Base-by-base conservation (phyloP, 2,113 vertebrate species). In the Sapayoa aenigma region DNA sequence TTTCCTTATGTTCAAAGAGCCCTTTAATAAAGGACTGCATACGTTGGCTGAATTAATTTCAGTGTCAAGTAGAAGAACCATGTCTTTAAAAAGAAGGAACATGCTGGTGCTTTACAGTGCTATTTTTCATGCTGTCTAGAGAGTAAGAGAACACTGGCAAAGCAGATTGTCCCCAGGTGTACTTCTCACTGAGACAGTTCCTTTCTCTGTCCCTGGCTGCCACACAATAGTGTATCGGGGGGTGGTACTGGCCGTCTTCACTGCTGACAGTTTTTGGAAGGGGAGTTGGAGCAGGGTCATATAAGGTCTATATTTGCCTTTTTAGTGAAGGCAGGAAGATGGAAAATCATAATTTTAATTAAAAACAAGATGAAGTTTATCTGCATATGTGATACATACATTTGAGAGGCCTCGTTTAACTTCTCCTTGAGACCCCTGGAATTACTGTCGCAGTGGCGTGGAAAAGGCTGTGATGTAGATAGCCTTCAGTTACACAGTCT, bases 191-290 rank as follows among this genome's bases (percentile, higher is more conserved):
- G 4, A 27, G 55, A 4, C 4, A 3, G 27, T 56, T 53, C 75
- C 46, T 79, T 55, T 42, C 74, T 22, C 33, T 30, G 37, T 66
- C 31, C 49, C 90, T 19, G 55, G 3, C 67, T 69, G 55, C 35
- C 28, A 4, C 2, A 16, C 41, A 19, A 5, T 10, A 33, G 27
- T 4, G 49, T 2, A 0, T 9, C 0, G 13, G 27, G 30, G 60
- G 41, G 47, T n/a, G n/a, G 12, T 60, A 37, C 63, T 37, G 66
- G 23, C 77, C 69, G 5, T 58, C 55, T 11, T 69, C 23, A 2
- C 55, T 42, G 22, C 8, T 49, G 33, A 24, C 30, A 11, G 31
- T 11, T 76, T 88, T 60, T 30, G n/a, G 44, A 62, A 86, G 47
- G 52, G 39, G 55, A 67, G 11, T 37, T 92, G 73, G 42, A 81